Base-by-base conservation (phyloP, 2,888 invertebrate species). In the Drosophila mercatorum region DNA sequence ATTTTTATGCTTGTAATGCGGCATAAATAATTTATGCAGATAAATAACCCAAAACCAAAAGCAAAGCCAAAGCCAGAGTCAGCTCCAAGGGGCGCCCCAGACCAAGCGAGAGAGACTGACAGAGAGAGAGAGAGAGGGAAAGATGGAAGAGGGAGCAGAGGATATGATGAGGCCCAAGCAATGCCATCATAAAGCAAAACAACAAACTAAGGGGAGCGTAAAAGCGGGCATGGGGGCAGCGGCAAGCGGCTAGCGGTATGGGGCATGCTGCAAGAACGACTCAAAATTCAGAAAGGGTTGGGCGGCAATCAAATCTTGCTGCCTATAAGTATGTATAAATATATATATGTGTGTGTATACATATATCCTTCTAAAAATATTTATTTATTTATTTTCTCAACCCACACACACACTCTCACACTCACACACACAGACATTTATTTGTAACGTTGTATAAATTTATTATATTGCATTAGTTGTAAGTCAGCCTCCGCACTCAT, bases 1-100 rank as follows among this genome's bases (percentile, higher is more conserved):
- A 87, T 87, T 90, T 87, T 87, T 87, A 88, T 88, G 90, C 89
- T 86, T 81, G 81, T 91, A 91, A 91, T 91, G 90, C 91, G 86
- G 91, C 91, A 88, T 85, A 91, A 91, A 91, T 91, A 91, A 91
- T 86, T 86, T 89, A 86, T 86, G 90, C 90, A 89, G 88, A 86
- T 86, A 86, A 89, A 86, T 86, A 86, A 86, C 90, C 86, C 75
- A 74, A 82, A 83, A 77, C 72, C 73, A 60, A 79, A 59, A 47
- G 22, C 53, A 11, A 65, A 66, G 57, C 46, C n/a, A 53, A 68
- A 68, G 56, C 31, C 75, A 11, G 28, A 56, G 53, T 51, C 74
- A 51, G 57, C 77, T 60, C 77, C 77, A 75, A 75, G 80, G 80
- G 79, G 78, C 81, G 81, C 73, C 73, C 69, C 72, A 59, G 49